Conservation (phyloP, 2,888 invertebrate genomes). For the Pseudococcus viburni region DNA sequence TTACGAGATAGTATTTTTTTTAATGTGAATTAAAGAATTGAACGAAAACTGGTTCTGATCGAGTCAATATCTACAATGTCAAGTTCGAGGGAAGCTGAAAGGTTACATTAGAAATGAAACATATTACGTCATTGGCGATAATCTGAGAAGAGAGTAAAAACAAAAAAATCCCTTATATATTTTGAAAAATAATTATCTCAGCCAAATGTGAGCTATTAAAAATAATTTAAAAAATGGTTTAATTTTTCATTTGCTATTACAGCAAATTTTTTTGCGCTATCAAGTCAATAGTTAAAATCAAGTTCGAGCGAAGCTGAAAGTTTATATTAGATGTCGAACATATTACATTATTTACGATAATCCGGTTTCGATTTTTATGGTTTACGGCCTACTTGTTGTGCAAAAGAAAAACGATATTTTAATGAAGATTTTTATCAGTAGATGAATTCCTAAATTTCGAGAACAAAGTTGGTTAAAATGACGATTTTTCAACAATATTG, state of each 20-base stretch:
- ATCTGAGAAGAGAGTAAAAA: too few species aligned
- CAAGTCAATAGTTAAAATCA: conserved; percentile 34
- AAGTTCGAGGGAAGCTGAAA: conserved; percentile 51
- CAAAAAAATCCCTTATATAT: too few species aligned
- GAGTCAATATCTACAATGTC: conserved; percentile 48
- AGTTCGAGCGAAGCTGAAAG: conserved; percentile 48
- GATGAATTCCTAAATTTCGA: too few species aligned
- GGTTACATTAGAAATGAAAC: conserved; percentile 50
- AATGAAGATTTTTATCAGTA: too few species aligned
- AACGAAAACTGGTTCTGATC: background rate
- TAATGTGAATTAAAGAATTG: background rate
- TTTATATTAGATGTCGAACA: conserved; percentile 31
- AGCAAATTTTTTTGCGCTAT: too few species aligned
- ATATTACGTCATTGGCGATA: conserved; percentile 52
- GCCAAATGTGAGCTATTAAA: too few species aligned
- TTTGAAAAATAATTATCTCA: too few species aligned
- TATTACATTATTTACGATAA: conserved; percentile 49
- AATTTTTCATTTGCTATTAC: too few species aligned
- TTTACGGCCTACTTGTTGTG: too few species aligned
- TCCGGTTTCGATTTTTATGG: conserved; percentile 46
- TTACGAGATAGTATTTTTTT: background rate
- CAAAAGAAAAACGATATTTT: too few species aligned
- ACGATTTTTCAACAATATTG: too few species aligned
- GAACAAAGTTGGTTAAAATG: too few species aligned
- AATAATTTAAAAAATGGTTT: background rate